These are phyloP conservation scores for Melozone crissalis DNA, from an alignment of 2,113 vertebrate species.

Conservation along the genomic window DNA sequence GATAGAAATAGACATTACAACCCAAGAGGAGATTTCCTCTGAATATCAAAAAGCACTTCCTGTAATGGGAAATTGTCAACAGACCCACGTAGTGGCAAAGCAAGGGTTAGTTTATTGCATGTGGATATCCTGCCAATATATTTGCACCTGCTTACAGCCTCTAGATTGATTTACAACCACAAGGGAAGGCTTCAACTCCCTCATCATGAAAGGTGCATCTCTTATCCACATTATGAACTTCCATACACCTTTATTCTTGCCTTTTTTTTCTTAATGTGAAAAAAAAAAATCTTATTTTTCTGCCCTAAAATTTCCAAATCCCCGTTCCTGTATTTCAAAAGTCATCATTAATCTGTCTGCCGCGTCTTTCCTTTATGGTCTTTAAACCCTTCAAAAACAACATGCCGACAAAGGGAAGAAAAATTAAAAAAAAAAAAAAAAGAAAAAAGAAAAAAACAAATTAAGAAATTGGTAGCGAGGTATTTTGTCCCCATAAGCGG, in stretches of 20 bases:
- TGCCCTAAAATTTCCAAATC: neutral
- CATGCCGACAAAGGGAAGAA: neutral
- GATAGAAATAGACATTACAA: neutral
- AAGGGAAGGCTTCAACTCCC: neutral
- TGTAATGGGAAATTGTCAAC: neutral
- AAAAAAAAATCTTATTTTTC: neutral
- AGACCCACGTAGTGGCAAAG: neutral
- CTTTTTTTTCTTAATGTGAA: neutral
- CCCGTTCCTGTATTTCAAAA: neutral
- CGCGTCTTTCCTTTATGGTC: neutral
- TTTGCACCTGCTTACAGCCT: conserved; percentile 67
- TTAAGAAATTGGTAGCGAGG: neutral
- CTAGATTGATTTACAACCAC: conserved; percentile 50
- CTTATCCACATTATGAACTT: neutral
- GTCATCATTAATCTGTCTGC: neutral
- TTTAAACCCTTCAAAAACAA: neutral
- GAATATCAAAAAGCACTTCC: conserved; percentile 3
- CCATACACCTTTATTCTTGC: neutral
- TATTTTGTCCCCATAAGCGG: neutral
- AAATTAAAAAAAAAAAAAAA: too few relatives aligned
- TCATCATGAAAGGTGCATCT: neutral
- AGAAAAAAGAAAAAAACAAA: neutral
- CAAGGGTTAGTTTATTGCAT: conserved; percentile 58
- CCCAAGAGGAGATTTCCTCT: neutral
- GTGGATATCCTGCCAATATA: conserved; percentile 66